These are phyloP conservation scores for Climacteris rufus DNA, from an alignment of 2,113 vertebrate species.

Conservation along the genomic window DNA sequence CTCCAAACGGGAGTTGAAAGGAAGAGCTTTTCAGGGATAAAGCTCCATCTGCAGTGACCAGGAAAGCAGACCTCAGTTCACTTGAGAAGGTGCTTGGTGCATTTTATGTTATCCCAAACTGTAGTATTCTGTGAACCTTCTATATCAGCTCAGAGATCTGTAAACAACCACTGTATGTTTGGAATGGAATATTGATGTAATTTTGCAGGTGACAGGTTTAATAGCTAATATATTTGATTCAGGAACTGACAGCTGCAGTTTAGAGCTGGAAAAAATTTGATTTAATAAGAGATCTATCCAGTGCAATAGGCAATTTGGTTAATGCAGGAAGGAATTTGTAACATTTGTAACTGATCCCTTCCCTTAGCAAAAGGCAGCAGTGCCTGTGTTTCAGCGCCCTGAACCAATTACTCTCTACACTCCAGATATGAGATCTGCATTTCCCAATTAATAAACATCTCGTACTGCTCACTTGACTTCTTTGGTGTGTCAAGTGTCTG, in stretches of 20 bases:
- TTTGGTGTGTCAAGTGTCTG: background rate
- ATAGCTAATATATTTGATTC: constrained; percentile 32
- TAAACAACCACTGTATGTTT: background rate
- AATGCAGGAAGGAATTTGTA: constrained; percentile 2
- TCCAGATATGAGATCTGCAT: background rate
- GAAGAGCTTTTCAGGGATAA: background rate
- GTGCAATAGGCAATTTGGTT: constrained; percentile 10
- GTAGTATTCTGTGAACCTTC: background rate
- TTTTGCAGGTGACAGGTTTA: constrained; percentile 42
- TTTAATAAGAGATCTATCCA: constrained; percentile 1
- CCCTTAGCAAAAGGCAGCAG: background rate
- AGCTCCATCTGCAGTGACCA: background rate
- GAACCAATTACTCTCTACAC: background rate
- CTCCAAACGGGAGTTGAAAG: background rate
- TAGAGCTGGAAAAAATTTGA: constrained; percentile 8
- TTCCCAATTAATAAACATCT: constrained; percentile 34
- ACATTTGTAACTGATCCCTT: background rate
- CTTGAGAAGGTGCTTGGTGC: background rate
- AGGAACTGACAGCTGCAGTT: constrained; percentile 34
- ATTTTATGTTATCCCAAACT: background rate
- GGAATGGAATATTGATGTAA: constrained; percentile 18
- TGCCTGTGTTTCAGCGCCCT: background rate
- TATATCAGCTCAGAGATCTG: background rate
- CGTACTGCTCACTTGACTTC: background rate
- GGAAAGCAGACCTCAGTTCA: background rate